Conservation (phyloP, 1,140 invertebrate species). For the Cataglyphis hispanica region DNA sequence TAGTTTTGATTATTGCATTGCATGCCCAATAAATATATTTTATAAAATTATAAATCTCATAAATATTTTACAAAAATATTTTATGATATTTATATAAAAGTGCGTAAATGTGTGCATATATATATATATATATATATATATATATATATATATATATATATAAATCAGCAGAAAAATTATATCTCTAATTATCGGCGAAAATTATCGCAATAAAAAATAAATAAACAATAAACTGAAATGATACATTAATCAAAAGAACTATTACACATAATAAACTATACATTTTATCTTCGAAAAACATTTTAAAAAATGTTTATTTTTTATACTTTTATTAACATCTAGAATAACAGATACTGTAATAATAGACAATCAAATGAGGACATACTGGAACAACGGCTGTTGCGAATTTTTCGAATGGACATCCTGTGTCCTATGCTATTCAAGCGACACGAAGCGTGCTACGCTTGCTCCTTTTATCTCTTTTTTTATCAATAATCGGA, state of each 20-base stretch:
- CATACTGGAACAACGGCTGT: conserved; percentile 2
- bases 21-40: conserved; percentile 71
- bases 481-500: conserved; percentile 38
- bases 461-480: background rate
- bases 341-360: background rate
- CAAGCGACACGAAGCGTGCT: background rate
- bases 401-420: background rate
- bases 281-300: background rate
- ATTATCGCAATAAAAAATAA: background rate
- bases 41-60: too few species aligned
- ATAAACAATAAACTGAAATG: background rate
- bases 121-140: too few species aligned
- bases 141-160: too few species aligned
- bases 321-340: background rate
- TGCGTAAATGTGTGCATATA: background rate
- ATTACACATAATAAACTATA: too few species aligned
- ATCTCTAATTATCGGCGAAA: background rate
- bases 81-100: background rate
- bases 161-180: background rate
- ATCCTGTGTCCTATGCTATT: background rate
- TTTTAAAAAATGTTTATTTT: background rate
- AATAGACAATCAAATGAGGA: background rate
- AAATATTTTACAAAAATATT: background rate
- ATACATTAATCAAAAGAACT: too few species aligned
- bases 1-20: conserved; percentile 59